Percentiles rank a stretch among this genome's conserved stretches.
Conservation (phyloP, 2,113 vertebrate genomes). For the Calidris pugnax region DNA sequence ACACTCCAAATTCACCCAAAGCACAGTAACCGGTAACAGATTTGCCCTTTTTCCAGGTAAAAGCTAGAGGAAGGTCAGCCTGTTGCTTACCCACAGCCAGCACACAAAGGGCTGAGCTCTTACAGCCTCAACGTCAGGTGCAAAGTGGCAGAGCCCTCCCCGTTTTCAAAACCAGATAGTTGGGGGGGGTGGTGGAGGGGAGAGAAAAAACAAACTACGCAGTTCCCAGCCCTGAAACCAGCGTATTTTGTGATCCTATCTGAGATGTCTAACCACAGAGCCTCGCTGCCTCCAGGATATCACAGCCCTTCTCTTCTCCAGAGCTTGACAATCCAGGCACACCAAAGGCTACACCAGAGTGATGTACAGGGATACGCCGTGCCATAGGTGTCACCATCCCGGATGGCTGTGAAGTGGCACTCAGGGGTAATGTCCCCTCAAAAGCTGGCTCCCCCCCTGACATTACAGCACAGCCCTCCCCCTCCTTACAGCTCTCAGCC, state of each 20-base stretch:
- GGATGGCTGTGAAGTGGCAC: fast-evolving
- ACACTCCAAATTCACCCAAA: background rate
- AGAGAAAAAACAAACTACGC: background rate
- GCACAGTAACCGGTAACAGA: fast-evolving
- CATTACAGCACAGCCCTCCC: fast-evolving
- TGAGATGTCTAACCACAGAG: background rate
- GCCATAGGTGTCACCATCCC: fast-evolving
- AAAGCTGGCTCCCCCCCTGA: fast-evolving
- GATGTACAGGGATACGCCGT: background rate
- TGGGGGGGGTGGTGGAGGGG: no score
- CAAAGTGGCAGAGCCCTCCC: background rate
- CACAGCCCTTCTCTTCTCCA: background rate
- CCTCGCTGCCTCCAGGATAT: background rate
- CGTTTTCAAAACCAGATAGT: background rate
- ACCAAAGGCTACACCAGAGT: fast-evolving
- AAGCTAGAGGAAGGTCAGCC: background rate
- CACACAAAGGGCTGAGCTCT: fast-evolving
- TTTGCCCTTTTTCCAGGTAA: background rate
- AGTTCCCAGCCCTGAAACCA: background rate
- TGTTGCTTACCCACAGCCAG: background rate
- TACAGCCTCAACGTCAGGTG: fast-evolving
- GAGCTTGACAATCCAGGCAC: background rate
- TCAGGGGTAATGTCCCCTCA: fast-evolving
- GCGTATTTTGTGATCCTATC: background rate
- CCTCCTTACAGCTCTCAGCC: fast-evolving